Evolutionary conservation across 2,888 invertebrate species (phyloP).

Genomic region (Geotrupes spiniger): DNA sequence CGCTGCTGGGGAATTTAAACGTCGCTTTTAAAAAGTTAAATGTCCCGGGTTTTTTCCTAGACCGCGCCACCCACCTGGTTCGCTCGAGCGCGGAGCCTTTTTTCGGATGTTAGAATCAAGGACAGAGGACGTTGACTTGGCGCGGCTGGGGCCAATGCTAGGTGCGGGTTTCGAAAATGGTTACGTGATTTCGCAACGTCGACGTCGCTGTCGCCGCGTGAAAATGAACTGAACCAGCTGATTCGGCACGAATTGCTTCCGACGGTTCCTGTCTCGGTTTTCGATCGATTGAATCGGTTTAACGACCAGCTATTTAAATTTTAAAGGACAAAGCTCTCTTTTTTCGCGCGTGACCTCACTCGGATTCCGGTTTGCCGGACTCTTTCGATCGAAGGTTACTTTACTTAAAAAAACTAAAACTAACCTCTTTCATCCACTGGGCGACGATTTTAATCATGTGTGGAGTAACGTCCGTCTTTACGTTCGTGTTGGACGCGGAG

Average conservation of each 20-base stretch:
- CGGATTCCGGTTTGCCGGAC: too few species aligned
- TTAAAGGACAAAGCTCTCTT: not conserved
- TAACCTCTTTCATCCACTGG: slow-evolving; percentile 97
- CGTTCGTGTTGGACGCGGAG: slow-evolving; percentile 74
- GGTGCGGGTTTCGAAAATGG: slow-evolving; percentile 1
- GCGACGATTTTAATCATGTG: slow-evolving; percentile 90
- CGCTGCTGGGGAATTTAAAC: slow-evolving; percentile 8
- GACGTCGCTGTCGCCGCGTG: too few species aligned
- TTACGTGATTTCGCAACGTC: not conserved
- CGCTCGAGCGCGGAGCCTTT: not conserved
- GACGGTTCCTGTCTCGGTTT: too few species aligned
- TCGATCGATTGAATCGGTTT: not conserved
- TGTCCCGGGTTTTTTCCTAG: too few species aligned
- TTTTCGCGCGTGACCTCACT: too few species aligned
- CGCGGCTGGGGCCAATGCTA: slow-evolving; percentile 16
- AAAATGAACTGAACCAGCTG: too few species aligned
- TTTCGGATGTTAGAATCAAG: slow-evolving; percentile 15
- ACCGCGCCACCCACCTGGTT: not conserved
- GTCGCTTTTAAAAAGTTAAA: not conserved
- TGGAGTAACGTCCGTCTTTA: slow-evolving; percentile 86
- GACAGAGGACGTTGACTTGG: slow-evolving; percentile 21
- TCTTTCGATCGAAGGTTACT: too few species aligned
- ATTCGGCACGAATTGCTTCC: too few species aligned
- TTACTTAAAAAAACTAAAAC: slow-evolving; percentile 16
- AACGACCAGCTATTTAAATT: slow-evolving; percentile 7